Evolutionary conservation across 2,113 vertebrate species (phyloP).

Genomic region (Axis porcinus): DNA sequence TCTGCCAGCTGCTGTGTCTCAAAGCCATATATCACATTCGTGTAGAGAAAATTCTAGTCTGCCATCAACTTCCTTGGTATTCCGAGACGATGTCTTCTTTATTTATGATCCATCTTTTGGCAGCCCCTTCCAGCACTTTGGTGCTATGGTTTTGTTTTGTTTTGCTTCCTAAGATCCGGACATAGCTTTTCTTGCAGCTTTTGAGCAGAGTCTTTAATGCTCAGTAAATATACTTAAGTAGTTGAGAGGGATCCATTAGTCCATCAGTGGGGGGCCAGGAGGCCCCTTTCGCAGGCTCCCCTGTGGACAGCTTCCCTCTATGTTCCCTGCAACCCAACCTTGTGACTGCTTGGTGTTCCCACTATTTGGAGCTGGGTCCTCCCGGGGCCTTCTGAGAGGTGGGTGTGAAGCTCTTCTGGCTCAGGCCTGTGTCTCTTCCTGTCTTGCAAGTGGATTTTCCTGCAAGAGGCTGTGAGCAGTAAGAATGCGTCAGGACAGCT

Average conservation of each 20-base stretch:
- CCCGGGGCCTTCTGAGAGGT: background rate
- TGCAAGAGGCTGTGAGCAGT: background rate
- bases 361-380: background rate
- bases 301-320: background rate
- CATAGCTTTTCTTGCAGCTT: background rate
- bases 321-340: background rate
- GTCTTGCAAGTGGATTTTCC: background rate
- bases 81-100: background rate
- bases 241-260: background rate
- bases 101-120: background rate
- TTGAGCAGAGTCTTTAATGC: background rate
- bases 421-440: background rate
- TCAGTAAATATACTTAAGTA: conserved; percentile 1
- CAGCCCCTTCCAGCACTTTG: background rate
- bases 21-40: background rate
- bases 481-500: background rate
- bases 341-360: background rate
- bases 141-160: background rate
- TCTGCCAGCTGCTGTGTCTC: background rate
- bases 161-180: background rate
- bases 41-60: background rate
- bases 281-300: background rate
- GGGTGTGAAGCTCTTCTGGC: background rate
- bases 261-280: background rate
- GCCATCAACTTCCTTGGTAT: background rate